Evolutionary conservation across 2,797 vertebrate species (phyloP).

Genomic region (Vireo griseus): DNA sequence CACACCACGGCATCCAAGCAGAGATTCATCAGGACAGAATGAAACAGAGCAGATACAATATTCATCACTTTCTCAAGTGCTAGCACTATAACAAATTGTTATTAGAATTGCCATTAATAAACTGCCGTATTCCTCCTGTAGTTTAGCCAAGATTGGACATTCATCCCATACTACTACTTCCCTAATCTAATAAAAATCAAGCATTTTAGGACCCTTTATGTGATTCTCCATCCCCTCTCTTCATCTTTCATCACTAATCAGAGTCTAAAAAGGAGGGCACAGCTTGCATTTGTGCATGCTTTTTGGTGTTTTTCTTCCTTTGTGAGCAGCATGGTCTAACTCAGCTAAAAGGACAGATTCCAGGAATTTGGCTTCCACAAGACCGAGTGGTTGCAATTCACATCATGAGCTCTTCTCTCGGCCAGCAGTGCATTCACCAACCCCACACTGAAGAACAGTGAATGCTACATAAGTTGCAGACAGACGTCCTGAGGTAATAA

Average conservation of each 20-base stretch:
- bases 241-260: neutral
- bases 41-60: conserved; percentile 7
- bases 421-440: neutral
- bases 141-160: neutral
- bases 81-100: neutral
- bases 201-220: neutral
- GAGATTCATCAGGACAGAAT: neutral
- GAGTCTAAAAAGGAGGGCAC: neutral
- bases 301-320: neutral
- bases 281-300: neutral
- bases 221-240: neutral
- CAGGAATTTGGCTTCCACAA: neutral
- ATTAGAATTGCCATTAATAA: conserved; percentile 25
- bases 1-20: neutral
- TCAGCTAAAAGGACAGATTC: neutral
- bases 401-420: neutral
- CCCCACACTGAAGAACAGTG: conserved; percentile 28
- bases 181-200: conserved; percentile 7
- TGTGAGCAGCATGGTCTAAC: neutral
- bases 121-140: neutral
- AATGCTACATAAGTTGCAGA: conserved; percentile 39
- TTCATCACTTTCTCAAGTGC: neutral
- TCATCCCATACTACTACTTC: neutral
- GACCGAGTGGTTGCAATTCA: neutral
- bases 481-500: conserved; percentile 26